Evolutionary conservation across 1,140 invertebrate genomes (phyloP), one percentile per base, ranked within the genome.

Genomic region (Formica selysi): DNA sequence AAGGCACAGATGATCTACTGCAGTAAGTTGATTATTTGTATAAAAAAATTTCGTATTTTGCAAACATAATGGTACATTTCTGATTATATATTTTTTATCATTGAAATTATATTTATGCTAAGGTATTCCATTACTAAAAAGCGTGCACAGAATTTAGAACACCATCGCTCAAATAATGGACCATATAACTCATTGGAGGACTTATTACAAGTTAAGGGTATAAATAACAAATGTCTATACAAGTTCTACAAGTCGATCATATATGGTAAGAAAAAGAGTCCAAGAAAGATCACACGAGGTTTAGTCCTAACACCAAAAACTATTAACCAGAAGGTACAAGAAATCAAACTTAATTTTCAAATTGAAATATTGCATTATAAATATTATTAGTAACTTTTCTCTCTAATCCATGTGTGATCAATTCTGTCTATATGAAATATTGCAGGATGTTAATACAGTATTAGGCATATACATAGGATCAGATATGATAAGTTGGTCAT

Each of bases 381-480:
- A 48, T 38, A 22, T 11, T 51, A 41, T 76, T 48, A 48, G 13
- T 48, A 54, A 0, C 13, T 65, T 64, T 10, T 6, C 3, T 36
- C 11, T 11, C 1, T 61, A 59, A 19, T 59, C 0, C 26, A 0
- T 26, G 7, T 67, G 11, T 38, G 2, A 44, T 76, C 0, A 48
- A 57, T 54, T 65, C 11, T 81, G 29, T 65, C 1, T 54, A 32
- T 67, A 38, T 51, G 13, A 80, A 22, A 26, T 57, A n/a, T 70
- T 76, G 16, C 36, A 64, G 29, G 19, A 59, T 22, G 26, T 62
- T 5, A 71, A 78, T 26, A 67, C 48, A 13, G 22, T 64, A 61
- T 54, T 90, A 38, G 85, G 70, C 10, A 44, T 89, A 57, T 16
- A 90, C 3, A 0, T 89, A 13, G 85, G 88, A 5, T 2, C 6